Base-by-base conservation (phyloP, 1,140 invertebrate species). In the Centruroides vittatus region DNA sequence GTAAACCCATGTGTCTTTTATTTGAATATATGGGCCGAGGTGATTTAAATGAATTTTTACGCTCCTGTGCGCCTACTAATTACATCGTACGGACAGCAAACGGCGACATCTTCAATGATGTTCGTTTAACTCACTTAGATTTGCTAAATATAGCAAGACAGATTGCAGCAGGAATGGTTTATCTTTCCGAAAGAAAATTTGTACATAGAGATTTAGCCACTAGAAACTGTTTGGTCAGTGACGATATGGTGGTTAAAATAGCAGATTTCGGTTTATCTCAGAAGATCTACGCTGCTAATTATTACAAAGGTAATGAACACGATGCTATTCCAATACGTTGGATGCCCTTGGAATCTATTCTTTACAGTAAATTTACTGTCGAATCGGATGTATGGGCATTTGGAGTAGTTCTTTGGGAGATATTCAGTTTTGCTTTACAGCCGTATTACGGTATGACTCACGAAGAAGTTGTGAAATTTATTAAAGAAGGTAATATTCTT, bases 361-460 rank as follows among this genome's bases (percentile, higher is more conserved):
- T 95, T 5, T 93, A 91, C 71, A 93, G 93, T 72, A 91, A 92
- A 71, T 94, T 93, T 72, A 93, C 91, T 3, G 79, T 92, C 55
- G 89, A 93, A 71, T 89, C 89, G n/a, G 91, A 95, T 76, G 87
- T 94, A 3, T 95, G 91, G 91, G 89, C 90, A 35, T 94, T 88
- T 77, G 91, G 89, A 10, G 88, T 95, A 3, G 89, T 88, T 70
- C 74, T 94, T 4, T 95, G 91, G 91, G 91, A 95, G 76, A 90
- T 94, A 69, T 94, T 93, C 75, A 90, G 89, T 12, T 94, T 91
- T 75, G 90, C 90, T 35, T 52, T 65, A 4, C 90, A 94, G 72
- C 91, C 91, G 5, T 95, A 95, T 70, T 94, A 91, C 73, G 90
- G 91, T 4, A 88, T 93, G 82, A 92, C 89, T 5, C 90, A 95